Conservation (phyloP, 64 coral and sea anemone genomes). For the Hydrozoanthus tunicans region DNA sequence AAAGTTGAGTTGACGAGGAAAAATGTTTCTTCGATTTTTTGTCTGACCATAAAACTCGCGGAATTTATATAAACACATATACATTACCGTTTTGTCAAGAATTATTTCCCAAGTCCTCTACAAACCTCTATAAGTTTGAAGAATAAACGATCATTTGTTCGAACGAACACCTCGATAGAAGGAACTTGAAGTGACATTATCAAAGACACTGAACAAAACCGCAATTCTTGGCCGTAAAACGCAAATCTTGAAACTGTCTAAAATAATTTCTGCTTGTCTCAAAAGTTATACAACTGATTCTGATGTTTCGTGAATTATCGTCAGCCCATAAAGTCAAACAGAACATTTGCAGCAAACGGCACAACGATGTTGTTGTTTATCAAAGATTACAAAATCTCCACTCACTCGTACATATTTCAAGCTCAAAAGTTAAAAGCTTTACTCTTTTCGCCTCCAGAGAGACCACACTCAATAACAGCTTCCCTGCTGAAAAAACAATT, state of each 20-base stretch:
- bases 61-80: background rate
- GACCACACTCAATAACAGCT: background rate
- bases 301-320: constrained; percentile 5
- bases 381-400: no score
- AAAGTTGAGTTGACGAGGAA: background rate
- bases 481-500: constrained; percentile 38
- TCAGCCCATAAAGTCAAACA: background rate
- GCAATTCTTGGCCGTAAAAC: no score
- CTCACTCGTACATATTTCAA: no score
- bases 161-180: background rate
- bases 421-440: background rate
- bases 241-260: no score
- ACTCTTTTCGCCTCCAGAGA: background rate
- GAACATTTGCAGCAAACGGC: no score
- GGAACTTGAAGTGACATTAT: background rate
- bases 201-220: no score
- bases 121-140: background rate
- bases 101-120: background rate
- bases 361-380: no score
- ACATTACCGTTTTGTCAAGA: background rate
- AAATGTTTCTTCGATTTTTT: background rate
- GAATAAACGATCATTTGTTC: background rate
- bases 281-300: background rate
- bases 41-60: background rate
- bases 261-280: background rate